A percentile compares a stretch with the other conserved stretches of the same genome.
Evolutionary conservation across 2,888 invertebrate genomes (phyloP).

Genomic region (Diogma glabrata): DNA sequence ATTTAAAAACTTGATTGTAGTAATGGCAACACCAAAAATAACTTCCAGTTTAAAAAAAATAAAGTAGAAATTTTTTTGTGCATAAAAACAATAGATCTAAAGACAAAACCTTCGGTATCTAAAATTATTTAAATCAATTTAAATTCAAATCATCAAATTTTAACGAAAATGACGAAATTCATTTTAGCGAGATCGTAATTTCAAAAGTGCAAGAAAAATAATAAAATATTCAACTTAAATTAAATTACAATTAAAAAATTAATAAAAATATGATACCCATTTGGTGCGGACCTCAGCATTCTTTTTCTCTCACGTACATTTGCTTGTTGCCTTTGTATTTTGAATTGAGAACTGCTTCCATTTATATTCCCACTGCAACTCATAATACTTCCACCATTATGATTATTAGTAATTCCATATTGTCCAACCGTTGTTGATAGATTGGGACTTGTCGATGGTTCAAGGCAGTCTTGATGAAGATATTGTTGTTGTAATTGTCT

Average conservation of each 20-base stretch:
- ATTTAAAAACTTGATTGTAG: too few species aligned
- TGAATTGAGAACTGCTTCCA: constrained; percentile 40
- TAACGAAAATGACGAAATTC: too few species aligned
- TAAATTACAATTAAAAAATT: constrained; percentile 19
- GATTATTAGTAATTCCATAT: not conserved
- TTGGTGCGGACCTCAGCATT: constrained; percentile 94
- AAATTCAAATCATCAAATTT: too few species aligned
- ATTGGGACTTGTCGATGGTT: constrained; percentile 15
- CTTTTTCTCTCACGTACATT: constrained; percentile 94
- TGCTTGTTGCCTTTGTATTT: constrained; percentile 84
- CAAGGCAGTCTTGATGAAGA: constrained; percentile 28
- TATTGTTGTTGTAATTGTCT: constrained; percentile 37
- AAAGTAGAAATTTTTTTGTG: too few species aligned
- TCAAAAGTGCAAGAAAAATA: not conserved
- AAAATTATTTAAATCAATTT: too few species aligned
- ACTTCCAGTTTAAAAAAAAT: too few species aligned
- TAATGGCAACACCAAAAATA: too few species aligned
- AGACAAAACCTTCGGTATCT: too few species aligned
- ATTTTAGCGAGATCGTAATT: too few species aligned
- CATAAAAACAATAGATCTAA: too few species aligned
- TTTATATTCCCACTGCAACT: constrained; percentile 5
- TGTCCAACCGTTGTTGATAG: not conserved
- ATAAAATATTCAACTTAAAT: not conserved
- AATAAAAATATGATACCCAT: constrained; percentile 50
- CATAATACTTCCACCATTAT: not conserved